Conservation (phyloP, 2,113 vertebrate species). For the Corythaeola cristata region DNA sequence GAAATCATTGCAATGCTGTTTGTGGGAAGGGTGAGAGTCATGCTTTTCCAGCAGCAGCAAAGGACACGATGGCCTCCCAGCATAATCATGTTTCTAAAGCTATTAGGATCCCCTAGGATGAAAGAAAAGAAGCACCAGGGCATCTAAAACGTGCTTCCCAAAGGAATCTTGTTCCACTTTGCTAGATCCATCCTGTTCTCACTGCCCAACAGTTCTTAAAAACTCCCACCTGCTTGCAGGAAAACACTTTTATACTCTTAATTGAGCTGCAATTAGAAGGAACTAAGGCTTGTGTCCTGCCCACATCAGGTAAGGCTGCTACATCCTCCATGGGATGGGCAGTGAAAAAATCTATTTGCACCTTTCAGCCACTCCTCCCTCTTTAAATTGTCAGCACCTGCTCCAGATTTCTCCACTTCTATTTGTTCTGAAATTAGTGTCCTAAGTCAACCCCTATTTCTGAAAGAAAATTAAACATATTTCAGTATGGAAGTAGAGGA, state of each 20-base stretch:
- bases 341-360: neutral
- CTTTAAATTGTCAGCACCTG: neutral
- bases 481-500: neutral
- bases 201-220: neutral
- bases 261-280: neutral
- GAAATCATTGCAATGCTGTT: constrained; percentile 31
- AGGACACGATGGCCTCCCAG: neutral
- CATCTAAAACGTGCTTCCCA: neutral
- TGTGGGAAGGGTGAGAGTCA: neutral
- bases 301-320: neutral
- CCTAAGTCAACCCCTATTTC: neutral
- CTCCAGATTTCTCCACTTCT: neutral
- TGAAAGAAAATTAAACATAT: constrained; percentile 15
- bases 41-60: neutral
- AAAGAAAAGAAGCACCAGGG: constrained; percentile 1
- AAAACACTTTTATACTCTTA: neutral
- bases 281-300: neutral
- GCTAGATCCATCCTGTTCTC: neutral
- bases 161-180: neutral
- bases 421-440: constrained; percentile 17
- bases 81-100: constrained; percentile 6
- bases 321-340: neutral
- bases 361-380: neutral
- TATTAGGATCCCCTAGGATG: neutral
- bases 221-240: neutral